phyloP scores from a whole-genome alignment of 2,113 vertebrate genomes.

The Gobio gobio region DNA sequence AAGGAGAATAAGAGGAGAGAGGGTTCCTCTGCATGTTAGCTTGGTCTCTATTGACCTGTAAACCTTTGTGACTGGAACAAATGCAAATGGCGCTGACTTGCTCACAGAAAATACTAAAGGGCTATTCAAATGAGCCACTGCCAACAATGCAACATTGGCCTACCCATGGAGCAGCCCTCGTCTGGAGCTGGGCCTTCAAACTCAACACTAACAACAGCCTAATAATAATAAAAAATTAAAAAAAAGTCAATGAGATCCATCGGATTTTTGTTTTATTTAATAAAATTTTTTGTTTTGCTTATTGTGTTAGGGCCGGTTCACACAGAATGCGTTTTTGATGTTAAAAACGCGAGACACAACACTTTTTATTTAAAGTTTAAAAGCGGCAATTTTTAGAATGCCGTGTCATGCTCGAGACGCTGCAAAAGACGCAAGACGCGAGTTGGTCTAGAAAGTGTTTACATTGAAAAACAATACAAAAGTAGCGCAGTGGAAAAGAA shows the following conservation, averaged over 20 bases:
- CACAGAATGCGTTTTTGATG: no score
- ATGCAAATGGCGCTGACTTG: slow-evolving; percentile 95
- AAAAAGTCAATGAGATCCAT: not conserved
- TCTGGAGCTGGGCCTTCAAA: slow-evolving; percentile 58
- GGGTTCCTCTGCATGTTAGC: slow-evolving; percentile 74
- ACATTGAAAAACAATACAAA: no score
- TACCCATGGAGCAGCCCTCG: slow-evolving; percentile 74
- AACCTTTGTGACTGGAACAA: slow-evolving; percentile 96
- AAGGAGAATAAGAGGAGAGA: slow-evolving; percentile 47
- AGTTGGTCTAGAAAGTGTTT: no score
- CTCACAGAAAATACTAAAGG: slow-evolving; percentile 87
- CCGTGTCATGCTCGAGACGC: no score
- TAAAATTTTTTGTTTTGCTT: not conserved
- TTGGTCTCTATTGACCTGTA: slow-evolving; percentile 91
- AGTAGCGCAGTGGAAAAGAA: no score
- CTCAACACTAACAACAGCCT: slow-evolving; percentile 5
- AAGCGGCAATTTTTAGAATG: no score
- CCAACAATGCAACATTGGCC: slow-evolving; percentile 86
- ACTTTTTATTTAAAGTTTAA: no score
- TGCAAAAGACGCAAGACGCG: no score
- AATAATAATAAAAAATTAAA: not conserved
- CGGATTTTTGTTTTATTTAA: not conserved
- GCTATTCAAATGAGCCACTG: slow-evolving; percentile 86
- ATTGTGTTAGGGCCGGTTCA: no score
- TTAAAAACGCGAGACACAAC: no score